Base-by-base conservation (phyloP, 2,888 invertebrate genomes). In the Melikaiella ostensackeni region DNA sequence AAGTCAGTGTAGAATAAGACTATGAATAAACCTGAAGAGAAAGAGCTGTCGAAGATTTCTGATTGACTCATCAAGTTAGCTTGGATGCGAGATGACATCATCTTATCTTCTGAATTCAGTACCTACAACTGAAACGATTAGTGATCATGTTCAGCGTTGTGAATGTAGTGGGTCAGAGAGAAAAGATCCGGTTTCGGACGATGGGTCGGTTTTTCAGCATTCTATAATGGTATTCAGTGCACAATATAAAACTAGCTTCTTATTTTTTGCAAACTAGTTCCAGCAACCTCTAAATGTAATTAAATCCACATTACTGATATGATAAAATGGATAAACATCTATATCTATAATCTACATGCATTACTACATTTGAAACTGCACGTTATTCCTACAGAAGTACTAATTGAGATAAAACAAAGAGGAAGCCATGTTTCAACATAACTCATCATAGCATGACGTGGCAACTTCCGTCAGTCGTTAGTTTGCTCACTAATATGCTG, bases 401-500 rank as follows among this genome's bases (percentile, higher is more conserved):
- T 70, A 50, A 50, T 70, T 70, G 30, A 50, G 70, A 50, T 50
- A 50, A 70, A 66, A 30, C 2, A 27, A 30, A 50, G 46, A 33
- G 50, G 50, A 70, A n/a, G 35, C 63, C n/a, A 70, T 46, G 16
- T 46, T 46, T 70, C 8, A 30, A n/a, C 27, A 50, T 50, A 11
- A 50, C 27, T 70, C 46, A 30, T 50, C 63, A 27, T n/a, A 50
- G 9, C 33, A 46, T 70, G 70, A 70, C 30, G 70, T 33, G 33
- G 50, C n/a, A 70, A 46, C 70, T 70, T 55, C 50, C 70, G 70
- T 70, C 50, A 70, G 70, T 70, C 70, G 21, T 70, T 70, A 55
- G 50, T 27, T 59, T 55, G n/a, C 50, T 50, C 50, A 50, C 16
- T 50, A 33, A 70, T n/a, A 33, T 30, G 30, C n/a, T 70, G 16